phyloP scores from a whole-genome alignment of 2,113 vertebrate species.

The Stigmatopora nigra region DNA sequence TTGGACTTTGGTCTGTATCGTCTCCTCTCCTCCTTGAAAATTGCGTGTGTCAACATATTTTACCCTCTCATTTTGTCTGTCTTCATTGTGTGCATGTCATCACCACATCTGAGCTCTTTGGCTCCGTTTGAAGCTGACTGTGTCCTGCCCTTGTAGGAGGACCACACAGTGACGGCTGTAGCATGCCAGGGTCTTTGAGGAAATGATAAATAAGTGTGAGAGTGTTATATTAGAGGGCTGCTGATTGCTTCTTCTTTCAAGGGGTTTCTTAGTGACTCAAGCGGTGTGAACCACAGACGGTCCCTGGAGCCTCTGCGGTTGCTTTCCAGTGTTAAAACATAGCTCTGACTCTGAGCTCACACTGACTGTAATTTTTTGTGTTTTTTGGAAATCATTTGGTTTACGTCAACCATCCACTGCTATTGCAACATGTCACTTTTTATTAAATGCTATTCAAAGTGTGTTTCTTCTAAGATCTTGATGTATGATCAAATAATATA shows the following conservation, averaged over 20 bases:
- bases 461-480: background rate
- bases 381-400: conserved; percentile 27
- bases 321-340: conserved; percentile 30
- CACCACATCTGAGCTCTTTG: conserved; percentile 50
- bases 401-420: conserved; percentile 10
- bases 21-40: conserved; percentile 21
- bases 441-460: conserved; percentile 3
- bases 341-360: conserved; percentile 13
- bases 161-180: conserved; percentile 54
- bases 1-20: conserved; percentile 18
- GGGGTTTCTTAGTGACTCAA: conserved; percentile 28
- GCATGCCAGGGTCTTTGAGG: conserved; percentile 37
- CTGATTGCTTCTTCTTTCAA: conserved; percentile 36
- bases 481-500: background rate
- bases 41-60: conserved; percentile 13
- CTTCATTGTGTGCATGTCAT: conserved; percentile 24
- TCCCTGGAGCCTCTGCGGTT: conserved; percentile 30
- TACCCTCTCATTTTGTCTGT: conserved; percentile 13
- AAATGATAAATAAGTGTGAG: conserved; percentile 44
- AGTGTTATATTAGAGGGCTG: conserved; percentile 44
- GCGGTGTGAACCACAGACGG: conserved; percentile 34
- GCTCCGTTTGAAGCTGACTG: conserved; percentile 41
- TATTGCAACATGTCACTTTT: conserved; percentile 16
- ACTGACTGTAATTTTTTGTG: background rate
- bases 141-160: conserved; percentile 38